A percentile compares a stretch with the other conserved stretches of the same genome.
Evolutionary conservation across 2,888 invertebrate genomes (phyloP).

Genomic region (Leucophora obtusa): DNA sequence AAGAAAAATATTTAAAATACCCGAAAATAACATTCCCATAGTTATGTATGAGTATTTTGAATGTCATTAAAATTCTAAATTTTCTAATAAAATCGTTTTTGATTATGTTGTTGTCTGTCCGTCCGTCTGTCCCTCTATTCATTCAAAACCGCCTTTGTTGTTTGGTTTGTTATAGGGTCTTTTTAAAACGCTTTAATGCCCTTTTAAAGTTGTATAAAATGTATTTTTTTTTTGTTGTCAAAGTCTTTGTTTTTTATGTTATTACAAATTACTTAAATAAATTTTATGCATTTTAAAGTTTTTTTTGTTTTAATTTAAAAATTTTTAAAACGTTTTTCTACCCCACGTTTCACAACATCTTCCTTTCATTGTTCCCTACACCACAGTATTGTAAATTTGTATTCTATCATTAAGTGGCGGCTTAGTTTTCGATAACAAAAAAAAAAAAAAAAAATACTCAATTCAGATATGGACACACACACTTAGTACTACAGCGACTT

Average conservation of each 20-base stretch:
- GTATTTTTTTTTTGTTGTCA: conserved; percentile 14
- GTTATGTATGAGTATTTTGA: conserved; percentile 17
- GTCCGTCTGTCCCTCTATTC: neutral
- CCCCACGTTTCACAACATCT: conserved; percentile 38
- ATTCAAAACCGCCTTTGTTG: conserved; percentile 38
- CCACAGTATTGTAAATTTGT: conserved; percentile 4
- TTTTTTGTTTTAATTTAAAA: conserved; percentile 5
- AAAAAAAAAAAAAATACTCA: conserved; percentile 21
- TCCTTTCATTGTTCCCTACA: conserved; percentile 17
- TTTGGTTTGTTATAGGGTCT: conserved; percentile 45
- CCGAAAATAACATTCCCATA: conserved; percentile 16
- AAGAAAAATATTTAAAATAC: conserved; percentile 24
- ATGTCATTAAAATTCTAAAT: conserved; percentile 42
- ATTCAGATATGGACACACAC: conserved; percentile 22
- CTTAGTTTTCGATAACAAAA: conserved; percentile 59
- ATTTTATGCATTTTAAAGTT: conserved; percentile 58
- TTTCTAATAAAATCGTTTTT: neutral
- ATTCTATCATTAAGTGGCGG: conserved; percentile 62
- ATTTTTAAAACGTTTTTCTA: conserved; percentile 10
- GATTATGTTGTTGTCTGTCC: neutral
- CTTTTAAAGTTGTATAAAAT: conserved; percentile 32
- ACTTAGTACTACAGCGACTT: neutral
- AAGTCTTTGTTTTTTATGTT: conserved; percentile 47
- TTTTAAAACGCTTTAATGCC: conserved; percentile 54
- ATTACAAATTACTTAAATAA: conserved; percentile 61